These are phyloP conservation scores for Harpalus rubripes DNA, from an alignment of 2,888 invertebrate genomes.

Conservation along the genomic window DNA sequence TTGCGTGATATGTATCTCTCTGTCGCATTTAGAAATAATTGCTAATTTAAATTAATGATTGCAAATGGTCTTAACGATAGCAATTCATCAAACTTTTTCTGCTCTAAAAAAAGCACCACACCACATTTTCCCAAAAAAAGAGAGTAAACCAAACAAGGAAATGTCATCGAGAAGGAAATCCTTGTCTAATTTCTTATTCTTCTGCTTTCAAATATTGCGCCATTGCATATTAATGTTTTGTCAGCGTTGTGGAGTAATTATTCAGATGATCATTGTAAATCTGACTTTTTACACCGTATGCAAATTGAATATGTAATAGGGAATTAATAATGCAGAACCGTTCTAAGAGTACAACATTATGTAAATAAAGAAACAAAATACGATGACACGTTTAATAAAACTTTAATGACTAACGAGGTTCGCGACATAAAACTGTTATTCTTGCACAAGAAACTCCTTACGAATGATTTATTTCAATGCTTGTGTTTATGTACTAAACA, in stretches of 20 bases:
- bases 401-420: conserved; percentile 50
- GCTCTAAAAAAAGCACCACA: conserved; percentile 9
- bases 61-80: conserved; percentile 21
- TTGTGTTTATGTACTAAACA: background rate
- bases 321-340: conserved; percentile 35
- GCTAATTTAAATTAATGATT: conserved; percentile 52
- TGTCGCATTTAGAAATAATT: conserved; percentile 28
- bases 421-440: conserved; percentile 38
- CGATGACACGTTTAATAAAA: conserved; percentile 48
- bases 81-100: conserved; percentile 50
- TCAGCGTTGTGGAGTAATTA: conserved; percentile 31
- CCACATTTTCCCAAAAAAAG: conserved; percentile 22
- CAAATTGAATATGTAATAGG: conserved; percentile 47
- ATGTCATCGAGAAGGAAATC: conserved; percentile 39
- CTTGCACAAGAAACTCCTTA: conserved; percentile 36
- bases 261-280: conserved; percentile 33
- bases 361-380: conserved; percentile 50
- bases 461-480: conserved; percentile 23
- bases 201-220: conserved; percentile 43
- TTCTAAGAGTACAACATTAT: conserved; percentile 28
- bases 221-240: conserved; percentile 17
- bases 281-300: conserved; percentile 4
- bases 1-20: background rate
- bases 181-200: conserved; percentile 35
- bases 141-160: conserved; percentile 36